Evolutionary conservation across 2,797 vertebrate genomes (phyloP).

Genomic region (Emys orbicularis): DNA sequence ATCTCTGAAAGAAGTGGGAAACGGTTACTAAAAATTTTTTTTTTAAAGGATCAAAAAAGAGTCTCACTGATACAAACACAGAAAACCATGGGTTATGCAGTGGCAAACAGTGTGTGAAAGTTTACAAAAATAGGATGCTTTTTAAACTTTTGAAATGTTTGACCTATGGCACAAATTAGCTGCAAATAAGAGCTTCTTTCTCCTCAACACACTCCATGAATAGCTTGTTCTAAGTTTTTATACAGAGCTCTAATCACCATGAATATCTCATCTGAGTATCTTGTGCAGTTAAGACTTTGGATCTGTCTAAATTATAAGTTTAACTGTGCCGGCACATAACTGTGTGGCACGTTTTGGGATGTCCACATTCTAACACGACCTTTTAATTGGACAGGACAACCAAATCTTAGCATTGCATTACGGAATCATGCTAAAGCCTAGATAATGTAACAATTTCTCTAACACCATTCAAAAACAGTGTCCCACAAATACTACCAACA

Average conservation of each 20-base stretch:
- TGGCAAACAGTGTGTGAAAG: not conserved
- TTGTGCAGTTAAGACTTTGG: constrained; percentile 4
- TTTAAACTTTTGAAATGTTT: not conserved
- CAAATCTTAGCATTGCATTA: not conserved
- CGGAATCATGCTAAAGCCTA: not conserved
- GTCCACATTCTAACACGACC: not conserved
- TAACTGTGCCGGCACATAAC: not conserved
- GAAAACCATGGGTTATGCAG: not conserved
- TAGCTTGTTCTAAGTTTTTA: constrained; percentile 10
- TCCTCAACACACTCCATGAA: not conserved
- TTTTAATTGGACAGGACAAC: not conserved
- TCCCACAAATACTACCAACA: not conserved
- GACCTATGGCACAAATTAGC: not conserved
- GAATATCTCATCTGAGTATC: not conserved
- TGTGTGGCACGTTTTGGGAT: not conserved
- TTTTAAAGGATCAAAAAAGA: not conserved
- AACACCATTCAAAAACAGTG: not conserved
- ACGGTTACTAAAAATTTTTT: not conserved
- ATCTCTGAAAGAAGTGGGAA: constrained; percentile 74
- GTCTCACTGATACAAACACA: not conserved
- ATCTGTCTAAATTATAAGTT: constrained; percentile 13
- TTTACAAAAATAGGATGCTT: not conserved
- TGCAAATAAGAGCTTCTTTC: not conserved
- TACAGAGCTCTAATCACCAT: not conserved
- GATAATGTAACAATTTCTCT: not conserved